Evolutionary conservation across 1,140 invertebrate species (phyloP), one percentile per base, ranked within the genome.

Genomic region (Colletes gigas): DNA sequence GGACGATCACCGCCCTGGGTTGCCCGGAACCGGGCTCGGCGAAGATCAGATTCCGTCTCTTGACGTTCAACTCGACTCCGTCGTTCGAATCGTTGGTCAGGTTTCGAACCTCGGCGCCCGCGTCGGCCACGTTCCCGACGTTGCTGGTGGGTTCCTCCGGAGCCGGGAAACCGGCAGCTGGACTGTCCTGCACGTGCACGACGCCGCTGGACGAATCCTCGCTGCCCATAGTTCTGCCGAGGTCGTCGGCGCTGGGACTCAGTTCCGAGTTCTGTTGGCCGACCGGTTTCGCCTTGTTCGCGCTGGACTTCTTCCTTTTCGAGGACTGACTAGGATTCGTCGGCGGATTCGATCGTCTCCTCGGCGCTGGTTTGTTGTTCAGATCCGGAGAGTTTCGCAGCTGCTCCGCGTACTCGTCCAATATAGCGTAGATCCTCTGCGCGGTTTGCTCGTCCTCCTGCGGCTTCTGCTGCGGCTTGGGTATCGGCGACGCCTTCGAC

Each of bases 391-490:
- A 97, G 89, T 97, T 97, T 74, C 96, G 93, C 54, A 97, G 92
- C 86, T 97, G 96, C 86, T 97, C 96, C 59, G 96, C 96, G 90
- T 97, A 97, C 88, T 97, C 96, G 3, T 96, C 96, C 21, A 97
- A 90, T 87, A 97, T 97, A 71, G 96, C 96, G 77, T 97, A 95
- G 77, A 97, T 97, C 71, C 96, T 94, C 89, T 97, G 96, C 1
- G 96, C 96, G 0, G 96, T 97, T 88, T 97, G 96, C 89, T 97
- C 96, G 88, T 97, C 96, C 92, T 97, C 97, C 83, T 96, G 94
- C 3, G 96, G 96, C 90, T 97, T 97, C 84, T 96, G 96, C 77
- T 95, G 94, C 1, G 96, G 95, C 73, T 96, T 95, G 12, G 96
- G 95, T 17, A 96, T 94, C 6, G 95, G 95, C 41, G 95, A 95